Conservation (phyloP, 92 coral and sea anemone genomes). For the Parazoanthus darwini region DNA sequence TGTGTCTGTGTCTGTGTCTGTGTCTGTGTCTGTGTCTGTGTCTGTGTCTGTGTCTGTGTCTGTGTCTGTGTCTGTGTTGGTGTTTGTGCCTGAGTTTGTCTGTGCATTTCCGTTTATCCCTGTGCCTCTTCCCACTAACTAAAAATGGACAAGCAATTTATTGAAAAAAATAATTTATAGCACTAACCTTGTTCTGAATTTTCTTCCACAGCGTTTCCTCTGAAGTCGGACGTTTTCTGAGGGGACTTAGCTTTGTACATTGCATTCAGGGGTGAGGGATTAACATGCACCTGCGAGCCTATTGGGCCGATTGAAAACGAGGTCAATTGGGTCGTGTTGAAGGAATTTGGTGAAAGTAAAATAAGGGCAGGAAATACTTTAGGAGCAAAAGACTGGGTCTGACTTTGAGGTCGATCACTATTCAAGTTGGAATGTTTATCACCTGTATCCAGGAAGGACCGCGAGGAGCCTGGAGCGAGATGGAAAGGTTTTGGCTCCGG, state of each 20-base stretch:
- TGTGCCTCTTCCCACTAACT: too few relatives aligned
- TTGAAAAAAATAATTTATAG: background rate
- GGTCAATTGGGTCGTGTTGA: conserved; percentile 23
- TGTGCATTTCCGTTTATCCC: too few relatives aligned
- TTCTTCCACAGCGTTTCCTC: background rate
- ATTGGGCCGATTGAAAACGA: conserved; percentile 18
- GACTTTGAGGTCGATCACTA: conserved; percentile 11
- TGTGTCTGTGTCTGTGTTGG: too few relatives aligned
- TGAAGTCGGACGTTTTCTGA: background rate
- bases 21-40: background rate
- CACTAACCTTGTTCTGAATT: conserved; percentile 29
- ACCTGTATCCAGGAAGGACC: conserved; percentile 23
- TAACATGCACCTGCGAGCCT: conserved; percentile 25
- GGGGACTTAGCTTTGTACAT: conserved; percentile 8
- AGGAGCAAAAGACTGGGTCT: conserved; percentile 22
- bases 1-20: too few relatives aligned
- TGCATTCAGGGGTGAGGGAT: conserved; percentile 4
- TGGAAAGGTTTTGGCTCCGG: conserved; percentile 18
- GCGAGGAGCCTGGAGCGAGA: conserved; percentile 14
- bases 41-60: too few relatives aligned
- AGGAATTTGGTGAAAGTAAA: conserved; percentile 16
- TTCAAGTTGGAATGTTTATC: conserved; percentile 9
- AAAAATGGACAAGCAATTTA: too few relatives aligned
- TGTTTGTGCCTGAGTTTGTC: too few relatives aligned
- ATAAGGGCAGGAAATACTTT: conserved; percentile 23